Conservation (phyloP, 2,888 invertebrate species). For the Pyrocoelia pectoralis region DNA sequence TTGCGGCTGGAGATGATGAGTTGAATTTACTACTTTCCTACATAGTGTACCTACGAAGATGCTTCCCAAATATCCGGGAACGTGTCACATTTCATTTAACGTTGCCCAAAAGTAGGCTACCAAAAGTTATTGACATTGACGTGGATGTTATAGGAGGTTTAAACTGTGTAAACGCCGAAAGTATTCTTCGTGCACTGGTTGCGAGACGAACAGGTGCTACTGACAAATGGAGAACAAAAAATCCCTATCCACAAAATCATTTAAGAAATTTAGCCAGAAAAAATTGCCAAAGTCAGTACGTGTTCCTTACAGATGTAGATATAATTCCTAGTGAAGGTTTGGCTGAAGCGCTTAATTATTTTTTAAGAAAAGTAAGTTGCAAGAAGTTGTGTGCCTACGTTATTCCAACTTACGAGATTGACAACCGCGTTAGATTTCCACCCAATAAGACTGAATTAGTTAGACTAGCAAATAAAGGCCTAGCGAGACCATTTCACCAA, state of each 20-base stretch:
- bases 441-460: conserved; percentile 81
- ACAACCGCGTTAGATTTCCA: conserved; percentile 80
- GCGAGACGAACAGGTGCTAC: conserved; percentile 70
- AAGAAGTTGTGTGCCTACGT: conserved; percentile 81
- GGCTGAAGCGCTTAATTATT: conserved; percentile 74
- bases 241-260: conserved; percentile 90
- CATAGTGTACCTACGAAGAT: conserved; percentile 76
- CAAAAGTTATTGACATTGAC: conserved; percentile 51
- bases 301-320: conserved; percentile 88
- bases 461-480: conserved; percentile 76
- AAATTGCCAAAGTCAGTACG: conserved; percentile 81
- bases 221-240: conserved; percentile 75
- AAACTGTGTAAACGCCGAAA: conserved; percentile 75
- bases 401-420: conserved; percentile 89
- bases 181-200: conserved; percentile 67
- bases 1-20: conserved; percentile 81
- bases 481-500: conserved; percentile 89
- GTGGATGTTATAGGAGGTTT: conserved; percentile 54
- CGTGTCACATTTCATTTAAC: conserved; percentile 80
- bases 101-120: conserved; percentile 67
- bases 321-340: conserved; percentile 82
- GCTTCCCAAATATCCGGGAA: conserved; percentile 75
- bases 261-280: conserved; percentile 86
- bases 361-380: conserved; percentile 66
- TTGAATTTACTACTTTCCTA: conserved; percentile 76